Percentiles rank a stretch among this genome's conserved stretches.
These are phyloP conservation scores for Trachelus iudaicus DNA, from an alignment of 2,888 invertebrate genomes.

Conservation along the genomic window DNA sequence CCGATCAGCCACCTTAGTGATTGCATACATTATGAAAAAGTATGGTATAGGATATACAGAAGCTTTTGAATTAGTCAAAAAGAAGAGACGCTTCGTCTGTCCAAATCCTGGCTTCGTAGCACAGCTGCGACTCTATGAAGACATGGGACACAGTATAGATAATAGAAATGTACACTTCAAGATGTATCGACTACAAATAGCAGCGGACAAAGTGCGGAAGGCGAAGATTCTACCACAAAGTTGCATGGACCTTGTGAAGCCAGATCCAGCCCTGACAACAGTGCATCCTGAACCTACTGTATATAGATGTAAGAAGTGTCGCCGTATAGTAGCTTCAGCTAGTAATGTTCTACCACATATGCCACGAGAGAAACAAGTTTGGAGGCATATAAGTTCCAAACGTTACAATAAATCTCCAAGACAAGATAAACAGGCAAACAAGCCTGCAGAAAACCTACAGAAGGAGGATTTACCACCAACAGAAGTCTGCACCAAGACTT, in stretches of 20 bases:
- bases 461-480: constrained; percentile 31
- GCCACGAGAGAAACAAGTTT: constrained; percentile 67
- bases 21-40: constrained; percentile 90
- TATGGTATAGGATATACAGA: constrained; percentile 78
- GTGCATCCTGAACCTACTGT: constrained; percentile 85
- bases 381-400: constrained; percentile 65
- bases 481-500: constrained; percentile 76
- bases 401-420: constrained; percentile 40
- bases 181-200: constrained; percentile 80
- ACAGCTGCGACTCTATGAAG: constrained; percentile 82
- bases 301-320: constrained; percentile 85
- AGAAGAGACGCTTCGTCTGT: constrained; percentile 77
- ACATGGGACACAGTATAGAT: constrained; percentile 81
- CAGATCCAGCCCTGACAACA: constrained; percentile 81
- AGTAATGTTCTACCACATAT: constrained; percentile 82
- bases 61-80: constrained; percentile 77
- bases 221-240: constrained; percentile 86
- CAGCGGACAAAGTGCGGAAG: constrained; percentile 84
- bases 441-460: constrained; percentile 45
- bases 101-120: constrained; percentile 86
- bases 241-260: constrained; percentile 80
- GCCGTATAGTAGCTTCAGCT: constrained; percentile 84
- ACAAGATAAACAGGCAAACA: constrained; percentile 32
- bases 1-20: constrained; percentile 87
- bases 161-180: constrained; percentile 79